phyloP scores from a whole-genome alignment of 2,888 invertebrate genomes.

The Oxytorus armatus region DNA sequence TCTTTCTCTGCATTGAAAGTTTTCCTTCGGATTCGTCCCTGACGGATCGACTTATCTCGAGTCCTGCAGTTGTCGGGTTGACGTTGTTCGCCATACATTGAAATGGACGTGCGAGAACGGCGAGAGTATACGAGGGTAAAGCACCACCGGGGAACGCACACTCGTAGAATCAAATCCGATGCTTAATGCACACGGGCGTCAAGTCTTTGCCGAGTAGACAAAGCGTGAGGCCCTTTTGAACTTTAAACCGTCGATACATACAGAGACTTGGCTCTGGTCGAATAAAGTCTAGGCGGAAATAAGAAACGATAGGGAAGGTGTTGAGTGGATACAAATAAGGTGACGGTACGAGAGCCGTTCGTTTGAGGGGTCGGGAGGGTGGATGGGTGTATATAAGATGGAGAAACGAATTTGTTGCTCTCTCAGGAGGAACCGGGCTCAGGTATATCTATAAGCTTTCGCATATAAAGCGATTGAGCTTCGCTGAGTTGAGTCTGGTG shows the following conservation, averaged over 20 bases:
- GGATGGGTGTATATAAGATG: no score
- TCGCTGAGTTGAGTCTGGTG: background rate
- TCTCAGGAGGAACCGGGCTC: constrained; percentile 2
- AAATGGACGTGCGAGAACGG: constrained; percentile 22
- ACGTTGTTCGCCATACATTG: no score
- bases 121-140: constrained; percentile 17
- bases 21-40: constrained; percentile 76
- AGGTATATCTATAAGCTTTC: constrained; percentile 4
- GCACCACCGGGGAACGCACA: constrained; percentile 16
- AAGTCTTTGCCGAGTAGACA: background rate
- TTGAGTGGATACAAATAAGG: constrained; percentile 71
- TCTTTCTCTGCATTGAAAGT: constrained; percentile 76
- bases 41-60: constrained; percentile 79
- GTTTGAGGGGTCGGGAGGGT: no score
- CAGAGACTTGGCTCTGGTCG: constrained; percentile 67
- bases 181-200: background rate
- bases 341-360: constrained; percentile 45
- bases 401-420: constrained; percentile 28
- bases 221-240: background rate
- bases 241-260: background rate
- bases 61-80: constrained; percentile 66
- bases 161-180: background rate
- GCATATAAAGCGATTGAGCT: background rate
- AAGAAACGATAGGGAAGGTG: constrained; percentile 71
- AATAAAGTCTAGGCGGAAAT: constrained; percentile 76